phyloP scores from a whole-genome alignment of 2,888 invertebrate species.

The Archips crataeganus region DNA sequence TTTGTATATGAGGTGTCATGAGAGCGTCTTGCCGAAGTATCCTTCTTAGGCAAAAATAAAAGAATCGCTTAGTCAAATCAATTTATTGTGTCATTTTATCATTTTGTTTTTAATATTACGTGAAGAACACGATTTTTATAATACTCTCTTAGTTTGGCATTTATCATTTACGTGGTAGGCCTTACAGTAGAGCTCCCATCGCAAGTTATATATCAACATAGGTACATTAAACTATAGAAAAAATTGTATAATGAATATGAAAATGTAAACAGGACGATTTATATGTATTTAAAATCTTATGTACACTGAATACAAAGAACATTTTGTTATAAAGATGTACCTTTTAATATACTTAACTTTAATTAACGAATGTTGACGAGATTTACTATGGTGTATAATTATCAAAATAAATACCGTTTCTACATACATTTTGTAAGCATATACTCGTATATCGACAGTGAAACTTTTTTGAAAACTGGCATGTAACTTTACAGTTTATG shows the following conservation, averaged over 20 bases:
- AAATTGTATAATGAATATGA: conserved; percentile 64
- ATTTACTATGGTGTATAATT: not conserved
- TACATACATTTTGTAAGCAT: not conserved
- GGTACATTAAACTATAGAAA: conserved; percentile 56
- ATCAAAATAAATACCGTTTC: not conserved
- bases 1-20: no score
- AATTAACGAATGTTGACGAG: not conserved
- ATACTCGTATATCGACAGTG: no score
- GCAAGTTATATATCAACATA: conserved; percentile 56
- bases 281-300: conserved; percentile 35
- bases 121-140: conserved; percentile 67
- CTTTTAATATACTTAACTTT: not conserved
- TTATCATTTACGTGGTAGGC: conserved; percentile 46
- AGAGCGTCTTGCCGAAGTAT: no score
- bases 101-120: conserved; percentile 51
- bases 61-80: conserved; percentile 63
- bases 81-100: conserved; percentile 63
- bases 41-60: conserved; percentile 44
- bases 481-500: no score
- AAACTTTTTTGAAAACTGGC: no score
- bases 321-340: conserved; percentile 14
- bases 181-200: conserved; percentile 52
- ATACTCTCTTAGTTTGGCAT: conserved; percentile 53
- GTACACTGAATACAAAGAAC: conserved; percentile 22
- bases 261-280: conserved; percentile 68